These are phyloP conservation scores for Solea solea DNA, from an alignment of 2,113 vertebrate species.

Conservation along the genomic window DNA sequence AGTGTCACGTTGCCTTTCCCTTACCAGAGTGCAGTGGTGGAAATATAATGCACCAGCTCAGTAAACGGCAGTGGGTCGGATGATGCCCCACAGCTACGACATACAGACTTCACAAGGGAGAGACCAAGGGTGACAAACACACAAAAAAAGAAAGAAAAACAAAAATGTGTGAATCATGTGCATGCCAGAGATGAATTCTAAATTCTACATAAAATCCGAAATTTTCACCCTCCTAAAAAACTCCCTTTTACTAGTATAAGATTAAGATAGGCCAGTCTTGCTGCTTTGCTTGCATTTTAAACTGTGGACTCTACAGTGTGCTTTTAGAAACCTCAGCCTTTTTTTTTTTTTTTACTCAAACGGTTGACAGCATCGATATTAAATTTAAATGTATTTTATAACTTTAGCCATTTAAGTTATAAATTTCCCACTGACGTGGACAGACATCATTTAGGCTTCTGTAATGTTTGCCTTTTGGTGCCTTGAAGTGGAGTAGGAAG, in stretches of 20 bases:
- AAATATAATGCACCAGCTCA: slow-evolving; percentile 97
- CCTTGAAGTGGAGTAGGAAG: slow-evolving; percentile 19
- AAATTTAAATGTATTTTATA: no score
- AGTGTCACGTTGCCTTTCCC: slow-evolving; percentile 36
- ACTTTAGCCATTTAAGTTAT: slow-evolving; percentile 7
- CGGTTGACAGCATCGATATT: neutral
- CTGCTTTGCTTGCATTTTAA: neutral
- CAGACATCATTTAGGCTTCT: slow-evolving; percentile 10
- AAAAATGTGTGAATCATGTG: slow-evolving; percentile 12
- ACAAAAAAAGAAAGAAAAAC: slow-evolving; percentile 15
- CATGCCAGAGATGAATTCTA: slow-evolving; percentile 30
- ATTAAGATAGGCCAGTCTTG: neutral
- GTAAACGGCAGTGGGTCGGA: slow-evolving; percentile 97
- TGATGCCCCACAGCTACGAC: slow-evolving; percentile 94
- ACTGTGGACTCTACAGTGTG: neutral
- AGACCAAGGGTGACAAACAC: slow-evolving; percentile 14
- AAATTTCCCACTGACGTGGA: slow-evolving; percentile 4
- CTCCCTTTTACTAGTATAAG: neutral
- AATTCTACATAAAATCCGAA: slow-evolving; percentile 7
- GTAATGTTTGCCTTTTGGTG: slow-evolving; percentile 12
- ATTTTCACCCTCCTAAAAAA: neutral
- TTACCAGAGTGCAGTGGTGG: slow-evolving; percentile 97
- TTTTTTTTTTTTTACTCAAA: neutral
- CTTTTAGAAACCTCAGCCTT: neutral
- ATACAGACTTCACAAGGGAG: slow-evolving; percentile 86